These are phyloP conservation scores for Chymomyza amoena DNA, from an alignment of 2,888 invertebrate species.

Conservation along the genomic window DNA sequence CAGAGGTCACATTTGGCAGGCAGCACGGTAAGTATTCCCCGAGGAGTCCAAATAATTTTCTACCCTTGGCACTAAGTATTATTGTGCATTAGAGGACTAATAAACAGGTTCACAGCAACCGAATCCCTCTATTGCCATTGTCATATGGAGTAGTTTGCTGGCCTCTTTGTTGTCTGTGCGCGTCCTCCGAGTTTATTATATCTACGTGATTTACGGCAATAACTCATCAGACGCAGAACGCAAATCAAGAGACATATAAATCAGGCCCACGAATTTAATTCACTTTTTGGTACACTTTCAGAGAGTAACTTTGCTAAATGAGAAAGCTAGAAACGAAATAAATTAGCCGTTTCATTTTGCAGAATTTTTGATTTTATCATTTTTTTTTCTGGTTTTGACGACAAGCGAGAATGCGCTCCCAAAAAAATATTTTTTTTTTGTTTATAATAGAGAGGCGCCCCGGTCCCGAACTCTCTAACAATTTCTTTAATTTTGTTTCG, in stretches of 20 bases:
- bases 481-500: too few relatives aligned
- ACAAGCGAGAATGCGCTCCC: too few relatives aligned
- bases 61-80: constrained; percentile 75
- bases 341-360: too few relatives aligned
- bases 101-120: constrained; percentile 75
- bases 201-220: constrained; percentile 76
- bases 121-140: not conserved
- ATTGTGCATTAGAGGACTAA: constrained; percentile 77
- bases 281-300: not conserved
- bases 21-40: constrained; percentile 69
- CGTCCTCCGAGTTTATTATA: constrained; percentile 64
- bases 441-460: too few relatives aligned
- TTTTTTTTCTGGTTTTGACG: too few relatives aligned
- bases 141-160: constrained; percentile 2
- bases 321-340: too few relatives aligned
- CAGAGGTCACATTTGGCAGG: constrained; percentile 77
- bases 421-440: too few relatives aligned
- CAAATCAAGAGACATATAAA: constrained; percentile 60
- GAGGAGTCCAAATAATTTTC: constrained; percentile 69
- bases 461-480: too few relatives aligned
- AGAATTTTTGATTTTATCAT: too few relatives aligned
- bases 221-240: constrained; percentile 64
- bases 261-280: not conserved
- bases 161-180: constrained; percentile 18
- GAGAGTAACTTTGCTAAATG: not conserved